These are phyloP conservation scores for Sphaerodactylus townsendi DNA, from an alignment of 2,113 vertebrate genomes.

Conservation along the genomic window DNA sequence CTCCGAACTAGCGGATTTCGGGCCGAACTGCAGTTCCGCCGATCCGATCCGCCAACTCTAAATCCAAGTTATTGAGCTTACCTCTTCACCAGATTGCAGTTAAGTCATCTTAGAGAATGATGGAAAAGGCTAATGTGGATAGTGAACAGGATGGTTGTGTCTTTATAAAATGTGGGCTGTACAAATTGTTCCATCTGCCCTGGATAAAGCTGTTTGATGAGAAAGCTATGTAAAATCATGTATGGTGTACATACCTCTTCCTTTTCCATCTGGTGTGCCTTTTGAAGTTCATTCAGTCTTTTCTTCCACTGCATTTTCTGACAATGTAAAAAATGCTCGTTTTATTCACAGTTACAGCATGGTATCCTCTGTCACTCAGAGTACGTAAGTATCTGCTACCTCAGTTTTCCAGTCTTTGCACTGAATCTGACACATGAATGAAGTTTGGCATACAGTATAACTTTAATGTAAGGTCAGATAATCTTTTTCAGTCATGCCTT, in stretches of 20 bases:
- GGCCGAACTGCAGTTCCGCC: no score
- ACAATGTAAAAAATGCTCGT: conserved; percentile 27
- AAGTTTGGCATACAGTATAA: neutral
- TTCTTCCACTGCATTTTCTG: conserved; percentile 69
- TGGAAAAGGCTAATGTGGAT: neutral
- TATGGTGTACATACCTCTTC: conserved; percentile 48
- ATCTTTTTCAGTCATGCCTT: neutral
- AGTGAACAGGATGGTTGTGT: neutral
- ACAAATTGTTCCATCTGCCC: neutral
- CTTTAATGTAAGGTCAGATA: neutral
- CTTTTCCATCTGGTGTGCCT: conserved; percentile 51
- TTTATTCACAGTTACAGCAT: neutral
- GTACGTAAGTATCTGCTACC: neutral
- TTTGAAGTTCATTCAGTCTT: conserved; percentile 60
- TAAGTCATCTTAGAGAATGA: neutral
- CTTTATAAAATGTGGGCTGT: neutral
- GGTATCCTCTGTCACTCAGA: neutral
- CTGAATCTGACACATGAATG: neutral
- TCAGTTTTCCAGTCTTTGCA: neutral
- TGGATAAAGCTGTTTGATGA: neutral
- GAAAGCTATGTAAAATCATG: neutral
- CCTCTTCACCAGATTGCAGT: neutral
- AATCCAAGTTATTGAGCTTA: neutral
- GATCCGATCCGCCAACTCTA: no score
- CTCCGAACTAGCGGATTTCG: no score